These are phyloP conservation scores for Polymixis flavicincta DNA, from an alignment of 2,888 invertebrate species.

Conservation along the genomic window DNA sequence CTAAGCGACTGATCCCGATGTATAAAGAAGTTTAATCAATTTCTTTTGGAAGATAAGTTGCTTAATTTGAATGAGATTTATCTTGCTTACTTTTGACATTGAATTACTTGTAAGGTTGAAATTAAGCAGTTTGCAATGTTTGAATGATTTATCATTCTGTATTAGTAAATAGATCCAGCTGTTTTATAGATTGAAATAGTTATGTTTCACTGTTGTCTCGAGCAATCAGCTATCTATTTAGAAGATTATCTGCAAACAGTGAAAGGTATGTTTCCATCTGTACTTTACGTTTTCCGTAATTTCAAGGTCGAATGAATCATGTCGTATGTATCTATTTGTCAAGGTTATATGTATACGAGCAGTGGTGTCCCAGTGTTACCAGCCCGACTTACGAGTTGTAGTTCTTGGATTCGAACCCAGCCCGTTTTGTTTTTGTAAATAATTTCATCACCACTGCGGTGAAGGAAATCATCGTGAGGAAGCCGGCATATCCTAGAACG, in stretches of 20 bases:
- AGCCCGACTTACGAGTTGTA: too few species aligned
- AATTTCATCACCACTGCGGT: too few species aligned
- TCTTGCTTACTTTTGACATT: neutral
- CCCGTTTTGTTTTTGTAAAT: too few species aligned
- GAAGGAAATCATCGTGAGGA: too few species aligned
- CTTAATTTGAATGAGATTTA: neutral
- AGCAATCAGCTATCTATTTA: neutral
- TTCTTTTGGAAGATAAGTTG: neutral
- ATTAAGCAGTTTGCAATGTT: neutral
- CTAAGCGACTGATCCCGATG: slow-evolving; percentile 4
- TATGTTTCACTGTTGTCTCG: neutral
- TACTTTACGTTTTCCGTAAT: neutral
- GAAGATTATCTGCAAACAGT: too few species aligned
- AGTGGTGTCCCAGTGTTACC: too few species aligned
- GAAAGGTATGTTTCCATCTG: too few species aligned
- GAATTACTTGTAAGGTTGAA: neutral
- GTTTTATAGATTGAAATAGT: neutral
- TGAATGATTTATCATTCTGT: neutral
- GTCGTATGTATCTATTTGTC: neutral
- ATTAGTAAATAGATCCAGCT: neutral
- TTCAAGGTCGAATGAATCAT: neutral
- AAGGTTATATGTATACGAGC: slow-evolving; percentile 20
- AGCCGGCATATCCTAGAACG: neutral
- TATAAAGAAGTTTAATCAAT: slow-evolving; percentile 5
- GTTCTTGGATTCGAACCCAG: too few species aligned